phyloP scores from a whole-genome alignment of 2,113 vertebrate species.

The Dendropsophus ebraccatus region DNA sequence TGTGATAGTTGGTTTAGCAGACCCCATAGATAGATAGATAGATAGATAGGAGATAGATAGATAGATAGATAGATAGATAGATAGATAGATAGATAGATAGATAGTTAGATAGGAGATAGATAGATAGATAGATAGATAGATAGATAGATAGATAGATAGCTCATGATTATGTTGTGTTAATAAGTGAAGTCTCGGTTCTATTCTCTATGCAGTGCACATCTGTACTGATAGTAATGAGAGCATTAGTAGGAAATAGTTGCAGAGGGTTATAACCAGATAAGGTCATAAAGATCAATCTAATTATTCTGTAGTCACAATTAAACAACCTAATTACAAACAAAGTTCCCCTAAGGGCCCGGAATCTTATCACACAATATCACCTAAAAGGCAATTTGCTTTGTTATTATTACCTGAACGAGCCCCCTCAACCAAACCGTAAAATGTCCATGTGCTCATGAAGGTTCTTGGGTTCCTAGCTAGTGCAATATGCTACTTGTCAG shows the following conservation, averaged over 20 bases:
- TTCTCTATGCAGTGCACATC: neutral
- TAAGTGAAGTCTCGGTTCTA: neutral
- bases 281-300: neutral
- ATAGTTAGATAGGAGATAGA: no score
- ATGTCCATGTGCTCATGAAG: neutral
- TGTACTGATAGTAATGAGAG: neutral
- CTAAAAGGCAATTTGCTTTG: neutral
- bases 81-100: no score
- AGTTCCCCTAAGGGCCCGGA: neutral
- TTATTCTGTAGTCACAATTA: neutral
- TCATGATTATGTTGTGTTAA: neutral
- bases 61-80: no score
- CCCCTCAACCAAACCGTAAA: neutral
- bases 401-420: neutral
- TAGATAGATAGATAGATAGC: neutral
- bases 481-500: neutral
- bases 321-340: slow-evolving; percentile 11
- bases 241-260: neutral
- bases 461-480: neutral
- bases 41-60: neutral
- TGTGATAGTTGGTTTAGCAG: no score
- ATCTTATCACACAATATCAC: neutral
- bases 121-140: neutral
- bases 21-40: neutral
- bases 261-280: neutral